Evolutionary conservation across 1,140 invertebrate genomes (phyloP), one percentile per base, ranked within the genome.

Genomic region (Medauroidea extradentata): DNA sequence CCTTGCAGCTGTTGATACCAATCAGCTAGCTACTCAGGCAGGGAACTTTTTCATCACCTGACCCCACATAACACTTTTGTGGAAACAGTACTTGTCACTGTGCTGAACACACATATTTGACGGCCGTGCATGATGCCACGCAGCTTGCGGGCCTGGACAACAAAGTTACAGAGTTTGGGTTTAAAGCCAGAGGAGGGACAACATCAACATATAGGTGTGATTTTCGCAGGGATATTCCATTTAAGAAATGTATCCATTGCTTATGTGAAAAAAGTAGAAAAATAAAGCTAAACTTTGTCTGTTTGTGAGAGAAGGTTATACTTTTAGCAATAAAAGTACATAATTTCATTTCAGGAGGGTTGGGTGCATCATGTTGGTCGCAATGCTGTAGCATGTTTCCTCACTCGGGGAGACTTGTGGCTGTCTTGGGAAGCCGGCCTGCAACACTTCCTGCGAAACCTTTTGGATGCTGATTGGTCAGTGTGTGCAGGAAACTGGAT

Each of bases 351-450:
- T 49, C 84, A 91, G 65, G 91, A 94, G 69, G 92, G 93, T 0
- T 95, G 92, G 93, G 93, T 94, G 59, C 92, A 94, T 74, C 90
- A 93, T 71, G 74, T 94, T 51, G 90, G 90, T 3, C 79, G 91
- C 58, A 91, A 94, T 73, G 90, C 91, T 2, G 84, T 87, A 11
- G 91, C 90, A 39, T 94, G 91, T 68, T 95, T 95, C 72, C 79
- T 95, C 21, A 94, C 93, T 0, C 75, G 92, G 55, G 92, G 92
- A 1, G 90, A 94, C 73, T 80, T 94, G n/a, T 94, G 91, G 90
- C 84, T 93, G 63, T 94, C 91, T 1, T 95, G 92, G 92, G 92
- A 94, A 73, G 91, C 94, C 77, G 93, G 92, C 56, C 91, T 93
- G 90, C 92, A 93, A 84, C 89, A 94, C 9, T 94, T 95, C 77